Conservation (phyloP, 2,113 vertebrate species). For the Pomatorhinus ruficollis region DNA sequence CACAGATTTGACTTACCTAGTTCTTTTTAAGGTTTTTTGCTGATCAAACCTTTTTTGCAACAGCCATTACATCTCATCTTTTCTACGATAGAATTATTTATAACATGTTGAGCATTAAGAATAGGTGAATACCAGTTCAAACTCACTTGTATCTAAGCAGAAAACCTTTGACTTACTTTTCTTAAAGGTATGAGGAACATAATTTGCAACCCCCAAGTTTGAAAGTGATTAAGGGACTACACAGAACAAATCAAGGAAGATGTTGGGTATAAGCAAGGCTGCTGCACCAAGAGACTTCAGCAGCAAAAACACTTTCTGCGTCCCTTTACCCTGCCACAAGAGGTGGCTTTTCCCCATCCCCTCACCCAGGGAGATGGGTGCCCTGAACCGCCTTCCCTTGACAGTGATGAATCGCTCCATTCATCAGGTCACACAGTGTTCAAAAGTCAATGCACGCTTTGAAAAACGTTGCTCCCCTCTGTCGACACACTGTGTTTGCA, state of each 20-base stretch:
- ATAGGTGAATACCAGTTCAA: neutral
- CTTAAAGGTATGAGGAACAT: neutral
- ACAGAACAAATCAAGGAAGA: neutral
- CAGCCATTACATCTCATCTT: neutral
- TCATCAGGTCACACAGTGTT: neutral
- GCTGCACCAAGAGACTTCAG: neutral
- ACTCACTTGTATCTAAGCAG: neutral
- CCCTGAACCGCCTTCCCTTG: neutral
- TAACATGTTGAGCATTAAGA: neutral
- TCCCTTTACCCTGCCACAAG: neutral
- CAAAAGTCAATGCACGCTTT: neutral
- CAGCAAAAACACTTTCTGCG: fast-evolving
- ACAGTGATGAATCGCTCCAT: neutral
- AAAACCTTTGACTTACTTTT: neutral
- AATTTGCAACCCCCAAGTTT: neutral
- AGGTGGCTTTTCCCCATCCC: neutral
- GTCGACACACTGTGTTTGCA: neutral
- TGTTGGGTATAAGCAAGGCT: fast-evolving
- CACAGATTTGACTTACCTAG: neutral
- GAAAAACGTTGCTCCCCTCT: neutral
- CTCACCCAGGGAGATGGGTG: neutral
- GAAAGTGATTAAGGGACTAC: neutral
- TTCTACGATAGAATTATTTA: neutral
- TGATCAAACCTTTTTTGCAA: neutral
- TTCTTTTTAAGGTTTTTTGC: neutral